Percentiles rank a stretch among this genome's conserved stretches.
Conservation (phyloP, 2,797 vertebrate genomes). For the Chrysocyon brachyurus region DNA sequence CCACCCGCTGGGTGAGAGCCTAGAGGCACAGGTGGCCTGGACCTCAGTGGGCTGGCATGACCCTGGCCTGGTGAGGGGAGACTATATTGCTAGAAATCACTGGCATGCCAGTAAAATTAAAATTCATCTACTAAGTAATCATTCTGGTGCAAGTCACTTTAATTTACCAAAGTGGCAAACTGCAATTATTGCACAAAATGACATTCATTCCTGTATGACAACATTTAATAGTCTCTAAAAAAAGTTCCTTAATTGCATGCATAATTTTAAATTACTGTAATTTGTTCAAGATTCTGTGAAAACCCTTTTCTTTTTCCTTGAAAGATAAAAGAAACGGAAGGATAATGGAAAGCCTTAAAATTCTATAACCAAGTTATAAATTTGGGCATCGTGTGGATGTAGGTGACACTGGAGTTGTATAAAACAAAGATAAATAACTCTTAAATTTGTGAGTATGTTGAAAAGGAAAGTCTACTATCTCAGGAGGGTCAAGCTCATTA, state of each 20-base stretch:
- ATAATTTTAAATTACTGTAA: conserved; percentile 85
- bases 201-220: conserved; percentile 82
- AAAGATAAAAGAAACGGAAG: conserved; percentile 74
- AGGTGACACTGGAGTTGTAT: neutral
- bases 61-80: neutral
- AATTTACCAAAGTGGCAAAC: conserved; percentile 81
- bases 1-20: neutral
- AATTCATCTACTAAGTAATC: conserved; percentile 59
- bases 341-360: conserved; percentile 67
- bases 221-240: conserved; percentile 83
- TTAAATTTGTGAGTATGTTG: conserved; percentile 40
- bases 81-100: neutral
- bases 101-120: conserved; percentile 55
- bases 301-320: conserved; percentile 37
- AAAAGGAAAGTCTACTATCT: neutral
- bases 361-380: conserved; percentile 56
- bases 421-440: conserved; percentile 52
- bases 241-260: conserved; percentile 81
- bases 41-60: neutral
- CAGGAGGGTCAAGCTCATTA: neutral
- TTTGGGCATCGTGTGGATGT: neutral
- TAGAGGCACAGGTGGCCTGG: neutral
- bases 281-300: conserved; percentile 82
- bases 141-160: conserved; percentile 70
- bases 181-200: conserved; percentile 82